Conservation (phyloP, 2,888 invertebrate genomes). For the Vanessa cardui region DNA sequence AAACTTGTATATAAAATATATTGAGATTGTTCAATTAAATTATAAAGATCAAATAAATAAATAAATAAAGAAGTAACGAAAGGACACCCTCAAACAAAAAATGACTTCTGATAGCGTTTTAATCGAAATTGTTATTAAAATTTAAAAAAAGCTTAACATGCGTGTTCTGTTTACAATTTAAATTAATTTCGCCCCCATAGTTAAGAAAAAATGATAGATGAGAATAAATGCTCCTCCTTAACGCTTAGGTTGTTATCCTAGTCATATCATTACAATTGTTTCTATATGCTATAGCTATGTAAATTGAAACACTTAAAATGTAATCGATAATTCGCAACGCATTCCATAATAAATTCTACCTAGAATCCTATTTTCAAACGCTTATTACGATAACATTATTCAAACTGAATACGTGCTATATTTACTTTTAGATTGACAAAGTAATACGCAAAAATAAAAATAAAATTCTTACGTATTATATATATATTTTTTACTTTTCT, state of each 20-base stretch:
- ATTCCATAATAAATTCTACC: conserved; percentile 10
- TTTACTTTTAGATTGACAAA: neutral
- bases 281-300: neutral
- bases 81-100: too few species aligned
- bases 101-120: too few species aligned
- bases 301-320: conserved; percentile 2
- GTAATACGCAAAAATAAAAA: too few species aligned
- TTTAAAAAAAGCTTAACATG: too few species aligned
- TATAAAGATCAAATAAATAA: too few species aligned
- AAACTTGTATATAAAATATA: too few species aligned
- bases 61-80: too few species aligned
- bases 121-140: too few species aligned
- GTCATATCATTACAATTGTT: neutral
- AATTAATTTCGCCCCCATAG: neutral
- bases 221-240: too few species aligned
- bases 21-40: too few species aligned
- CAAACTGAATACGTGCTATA: neutral
- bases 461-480: too few species aligned
- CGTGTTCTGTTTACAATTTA: neutral
- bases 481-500: too few species aligned
- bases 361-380: conserved; percentile 1
- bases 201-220: neutral
- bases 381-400: neutral
- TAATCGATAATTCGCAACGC: neutral
- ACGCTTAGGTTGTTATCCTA: neutral